Conservation (phyloP, 2,888 invertebrate genomes). For the Pomacea canaliculata region DNA sequence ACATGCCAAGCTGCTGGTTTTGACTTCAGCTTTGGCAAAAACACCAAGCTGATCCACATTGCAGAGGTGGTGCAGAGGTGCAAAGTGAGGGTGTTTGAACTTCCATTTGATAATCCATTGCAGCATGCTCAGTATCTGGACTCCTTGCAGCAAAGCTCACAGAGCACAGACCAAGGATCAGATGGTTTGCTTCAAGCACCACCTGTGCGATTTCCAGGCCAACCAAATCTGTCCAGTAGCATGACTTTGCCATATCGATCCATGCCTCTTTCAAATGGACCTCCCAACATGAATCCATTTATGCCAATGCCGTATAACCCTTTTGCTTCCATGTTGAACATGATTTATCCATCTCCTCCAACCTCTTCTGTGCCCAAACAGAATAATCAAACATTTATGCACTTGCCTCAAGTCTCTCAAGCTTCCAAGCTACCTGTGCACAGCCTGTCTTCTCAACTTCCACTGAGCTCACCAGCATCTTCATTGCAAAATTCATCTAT, state of each 20-base stretch:
- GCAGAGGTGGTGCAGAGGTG: slow-evolving; percentile 50
- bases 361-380: background rate
- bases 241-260: slow-evolving; percentile 20
- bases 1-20: slow-evolving; percentile 61
- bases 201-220: background rate
- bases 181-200: background rate
- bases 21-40: slow-evolving; percentile 60
- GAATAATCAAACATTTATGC: background rate
- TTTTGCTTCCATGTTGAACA: slow-evolving; percentile 31
- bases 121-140: slow-evolving; percentile 64
- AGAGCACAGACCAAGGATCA: background rate
- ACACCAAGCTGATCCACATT: slow-evolving; percentile 57
- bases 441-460: background rate
- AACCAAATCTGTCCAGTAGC: slow-evolving; percentile 5
- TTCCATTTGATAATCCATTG: slow-evolving; percentile 63
- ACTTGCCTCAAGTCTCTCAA: background rate
- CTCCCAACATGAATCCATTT: slow-evolving; percentile 28
- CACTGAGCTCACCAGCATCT: slow-evolving; percentile 2
- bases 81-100: slow-evolving; percentile 52
- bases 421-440: slow-evolving; percentile 10
- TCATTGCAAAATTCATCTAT: background rate
- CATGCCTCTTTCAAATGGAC: slow-evolving; percentile 5
- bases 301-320: slow-evolving; percentile 21
- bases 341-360: slow-evolving; percentile 25
- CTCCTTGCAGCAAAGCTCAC: slow-evolving; percentile 28